These are phyloP conservation scores for Dreissena polymorpha DNA, from an alignment of 1,140 invertebrate genomes.

Conservation along the genomic window DNA sequence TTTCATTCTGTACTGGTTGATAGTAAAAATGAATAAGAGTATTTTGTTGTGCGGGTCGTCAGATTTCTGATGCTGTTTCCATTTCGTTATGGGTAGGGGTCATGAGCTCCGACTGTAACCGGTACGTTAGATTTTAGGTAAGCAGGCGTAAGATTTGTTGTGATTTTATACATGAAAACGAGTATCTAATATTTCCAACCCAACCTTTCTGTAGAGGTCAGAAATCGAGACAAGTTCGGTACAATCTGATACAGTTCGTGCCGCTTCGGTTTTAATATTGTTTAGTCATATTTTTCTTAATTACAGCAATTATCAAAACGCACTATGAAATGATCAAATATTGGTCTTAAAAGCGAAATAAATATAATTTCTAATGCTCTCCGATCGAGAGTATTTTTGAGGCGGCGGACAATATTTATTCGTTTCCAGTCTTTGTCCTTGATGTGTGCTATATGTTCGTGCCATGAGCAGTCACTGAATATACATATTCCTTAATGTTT, in stretches of 20 bases:
- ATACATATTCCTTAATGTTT: slow-evolving; percentile 23
- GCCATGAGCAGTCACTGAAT: neutral
- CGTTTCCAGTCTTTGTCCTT: slow-evolving; percentile 1
- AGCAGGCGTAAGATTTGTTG: too few relatives aligned
- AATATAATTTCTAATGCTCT: slow-evolving; percentile 34
- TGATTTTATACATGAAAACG: too few relatives aligned
- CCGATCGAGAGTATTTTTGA: slow-evolving; percentile 15
- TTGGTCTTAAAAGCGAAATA: slow-evolving; percentile 16
- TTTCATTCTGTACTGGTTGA: neutral
- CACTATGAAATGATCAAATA: slow-evolving; percentile 29
- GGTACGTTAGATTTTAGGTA: slow-evolving; percentile 6
- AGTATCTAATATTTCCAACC: too few relatives aligned
- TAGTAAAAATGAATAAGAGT: neutral
- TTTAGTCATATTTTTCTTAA: slow-evolving; percentile 13
- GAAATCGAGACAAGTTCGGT: neutral
- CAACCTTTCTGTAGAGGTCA: too few relatives aligned
- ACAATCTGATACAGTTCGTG: slow-evolving; percentile 33
- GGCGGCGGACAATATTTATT: slow-evolving; percentile 13
- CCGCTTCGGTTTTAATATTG: slow-evolving; percentile 33
- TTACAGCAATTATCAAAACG: slow-evolving; percentile 15
- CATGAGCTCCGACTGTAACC: too few relatives aligned
- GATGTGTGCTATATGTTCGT: neutral
- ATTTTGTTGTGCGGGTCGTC: neutral
- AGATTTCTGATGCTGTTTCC: too few relatives aligned
- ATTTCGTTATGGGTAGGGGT: too few relatives aligned